Conservation (phyloP, 2,113 vertebrate species). For the Serranochromis macrocephalus region DNA sequence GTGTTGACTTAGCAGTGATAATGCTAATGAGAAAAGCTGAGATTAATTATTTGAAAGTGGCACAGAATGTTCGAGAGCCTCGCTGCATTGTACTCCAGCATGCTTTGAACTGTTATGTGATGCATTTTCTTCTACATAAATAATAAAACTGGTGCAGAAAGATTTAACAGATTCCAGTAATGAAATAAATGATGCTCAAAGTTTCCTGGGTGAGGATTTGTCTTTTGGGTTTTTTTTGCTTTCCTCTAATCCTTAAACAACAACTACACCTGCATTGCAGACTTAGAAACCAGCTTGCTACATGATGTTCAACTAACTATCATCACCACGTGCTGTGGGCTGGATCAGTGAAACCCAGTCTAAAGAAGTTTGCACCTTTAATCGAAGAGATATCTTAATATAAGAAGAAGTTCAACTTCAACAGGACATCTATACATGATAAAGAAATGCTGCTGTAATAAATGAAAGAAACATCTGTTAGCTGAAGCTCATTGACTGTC, state of each 20-base stretch:
- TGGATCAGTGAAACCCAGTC: not conserved
- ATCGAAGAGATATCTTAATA: not conserved
- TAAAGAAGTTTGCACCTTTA: not conserved
- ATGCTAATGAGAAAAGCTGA: not conserved
- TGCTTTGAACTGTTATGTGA: not conserved
- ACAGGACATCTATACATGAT: not conserved
- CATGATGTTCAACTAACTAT: not conserved
- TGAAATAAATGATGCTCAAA: not conserved
- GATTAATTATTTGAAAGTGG: not conserved
- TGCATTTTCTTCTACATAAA: not conserved
- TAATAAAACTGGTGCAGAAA: not conserved
- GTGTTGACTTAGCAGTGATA: not conserved
- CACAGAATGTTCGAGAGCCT: not conserved
- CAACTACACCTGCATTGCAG: not conserved
- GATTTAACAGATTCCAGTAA: not conserved
- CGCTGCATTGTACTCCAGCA: not conserved
- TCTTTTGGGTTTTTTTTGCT: not conserved
- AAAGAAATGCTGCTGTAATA: not conserved
- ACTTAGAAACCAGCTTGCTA: not conserved
- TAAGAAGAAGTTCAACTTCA: not conserved
- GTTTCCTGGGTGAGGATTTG: not conserved
- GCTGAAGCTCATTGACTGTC: not conserved
- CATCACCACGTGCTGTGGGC: rapidly evolving
- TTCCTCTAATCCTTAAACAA: not conserved
- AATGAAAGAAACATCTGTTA: not conserved